Evolutionary conservation across 2,797 vertebrate species (phyloP).

Genomic region (Lepilemur ruficaudatus): DNA sequence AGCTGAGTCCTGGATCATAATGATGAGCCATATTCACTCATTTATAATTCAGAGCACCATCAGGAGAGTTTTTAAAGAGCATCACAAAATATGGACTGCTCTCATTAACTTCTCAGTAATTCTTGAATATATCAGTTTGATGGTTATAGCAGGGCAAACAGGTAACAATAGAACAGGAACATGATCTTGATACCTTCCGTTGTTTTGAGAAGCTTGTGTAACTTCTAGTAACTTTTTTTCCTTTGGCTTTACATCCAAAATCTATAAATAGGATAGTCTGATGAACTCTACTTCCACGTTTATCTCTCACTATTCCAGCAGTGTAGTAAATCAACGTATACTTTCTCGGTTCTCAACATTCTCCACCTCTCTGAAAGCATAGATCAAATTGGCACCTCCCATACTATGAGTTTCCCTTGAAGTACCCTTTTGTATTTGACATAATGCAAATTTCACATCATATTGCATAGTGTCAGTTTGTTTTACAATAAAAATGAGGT

Average conservation of each 20-base stretch:
- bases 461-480: not conserved
- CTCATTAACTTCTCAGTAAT: not conserved
- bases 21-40: not conserved
- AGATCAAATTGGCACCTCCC: not conserved
- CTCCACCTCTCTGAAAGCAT: not conserved
- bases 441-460: not conserved
- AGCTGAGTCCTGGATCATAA: not conserved
- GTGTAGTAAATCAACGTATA: not conserved
- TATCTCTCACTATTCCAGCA: not conserved
- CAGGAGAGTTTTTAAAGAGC: not conserved
- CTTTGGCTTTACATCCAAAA: not conserved
- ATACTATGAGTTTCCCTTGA: not conserved
- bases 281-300: not conserved
- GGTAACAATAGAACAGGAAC: not conserved
- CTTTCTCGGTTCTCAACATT: not conserved
- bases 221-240: not conserved
- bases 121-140: not conserved
- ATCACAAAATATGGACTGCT: not conserved
- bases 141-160: not conserved
- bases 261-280: not conserved
- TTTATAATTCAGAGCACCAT: not conserved
- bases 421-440: not conserved
- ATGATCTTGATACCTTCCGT: not conserved
- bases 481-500: slow-evolving; percentile 12
- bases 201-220: not conserved